Base-by-base conservation (phyloP, 2,113 vertebrate species). In the Poeciliopsis retropinna region DNA sequence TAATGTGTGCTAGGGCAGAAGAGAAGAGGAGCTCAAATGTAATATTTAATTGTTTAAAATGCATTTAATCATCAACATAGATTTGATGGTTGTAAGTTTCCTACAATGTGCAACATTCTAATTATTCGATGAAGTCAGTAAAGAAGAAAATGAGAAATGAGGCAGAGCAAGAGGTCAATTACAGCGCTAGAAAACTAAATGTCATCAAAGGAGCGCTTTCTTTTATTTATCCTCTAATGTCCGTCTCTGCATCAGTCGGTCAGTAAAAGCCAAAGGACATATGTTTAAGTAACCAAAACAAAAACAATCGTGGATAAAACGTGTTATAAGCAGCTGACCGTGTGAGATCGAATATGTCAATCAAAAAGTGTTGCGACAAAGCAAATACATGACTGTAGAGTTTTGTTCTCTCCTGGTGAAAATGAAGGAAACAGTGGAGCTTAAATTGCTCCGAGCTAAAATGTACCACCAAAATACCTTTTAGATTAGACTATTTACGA, bases 171-270 rank as follows among this genome's bases (percentile, higher is more conserved):
- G 69, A 70, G 47, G 74, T 84, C 84, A 86, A 86, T 88, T 80
- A 88, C 80, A 84, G 85, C 80, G 62, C 72, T 79, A 67, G 76
- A 83, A 73, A 41, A 87, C 78, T 84, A 72, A 81, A 88, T 82
- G 73, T 27, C 72, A 86, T 61, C 28, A 75, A 79, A 67, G 79
- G 83, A 84, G 76, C 67, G 68, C 64, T 70, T 78, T 70, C 68
- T 76, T 83, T 67, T 76, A 60, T 64, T 80, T 57, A 69, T 30
- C 37, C 8, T 15, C 66, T 78, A 57, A 41, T 79, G n/a, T 76
- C 32, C 13, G 57, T 63, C 32, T 6, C 25, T 31, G 60, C 68
- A 64, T 70, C 29, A 54, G 66, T 68, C 62, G 44, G 4, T 73
- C 51, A 72, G 1, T 73, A 70, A 34, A n/a, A 68, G 61, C 27